Conservation (phyloP, 2,797 vertebrate species). For the Peromyscus attwateri region DNA sequence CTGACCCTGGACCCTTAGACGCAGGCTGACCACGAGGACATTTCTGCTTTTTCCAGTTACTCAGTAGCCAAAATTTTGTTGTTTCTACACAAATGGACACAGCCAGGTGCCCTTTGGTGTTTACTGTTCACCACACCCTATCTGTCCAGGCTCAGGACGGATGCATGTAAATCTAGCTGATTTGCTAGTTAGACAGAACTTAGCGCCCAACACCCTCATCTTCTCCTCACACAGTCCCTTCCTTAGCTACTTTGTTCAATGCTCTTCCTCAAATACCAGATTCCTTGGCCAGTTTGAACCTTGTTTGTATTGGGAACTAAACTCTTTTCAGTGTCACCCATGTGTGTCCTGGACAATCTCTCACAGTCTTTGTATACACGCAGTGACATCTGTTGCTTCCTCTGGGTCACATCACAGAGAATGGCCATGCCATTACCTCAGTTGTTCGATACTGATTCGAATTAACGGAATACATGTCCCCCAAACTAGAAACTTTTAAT, state of each 20-base stretch:
- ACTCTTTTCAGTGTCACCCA: too few relatives aligned
- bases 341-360: too few relatives aligned
- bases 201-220: background rate
- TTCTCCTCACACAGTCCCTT: background rate
- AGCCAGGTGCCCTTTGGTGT: background rate
- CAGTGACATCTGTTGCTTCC: rapidly evolving
- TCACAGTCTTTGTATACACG: background rate
- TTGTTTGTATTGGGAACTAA: background rate
- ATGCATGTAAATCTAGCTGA: background rate
- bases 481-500: background rate
- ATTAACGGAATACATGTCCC: background rate
- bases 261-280: background rate
- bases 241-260: background rate
- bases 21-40: background rate
- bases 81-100: background rate
- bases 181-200: background rate
- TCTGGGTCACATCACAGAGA: background rate
- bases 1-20: background rate
- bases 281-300: background rate
- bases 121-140: background rate
- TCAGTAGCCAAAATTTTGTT: background rate
- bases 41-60: background rate
- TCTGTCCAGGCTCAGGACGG: background rate
- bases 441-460: background rate
- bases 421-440: background rate